Evolutionary conservation across 2,797 vertebrate genomes (phyloP), one percentile per base, ranked within the genome.

Genomic region (Rhinichthys osculus): DNA sequence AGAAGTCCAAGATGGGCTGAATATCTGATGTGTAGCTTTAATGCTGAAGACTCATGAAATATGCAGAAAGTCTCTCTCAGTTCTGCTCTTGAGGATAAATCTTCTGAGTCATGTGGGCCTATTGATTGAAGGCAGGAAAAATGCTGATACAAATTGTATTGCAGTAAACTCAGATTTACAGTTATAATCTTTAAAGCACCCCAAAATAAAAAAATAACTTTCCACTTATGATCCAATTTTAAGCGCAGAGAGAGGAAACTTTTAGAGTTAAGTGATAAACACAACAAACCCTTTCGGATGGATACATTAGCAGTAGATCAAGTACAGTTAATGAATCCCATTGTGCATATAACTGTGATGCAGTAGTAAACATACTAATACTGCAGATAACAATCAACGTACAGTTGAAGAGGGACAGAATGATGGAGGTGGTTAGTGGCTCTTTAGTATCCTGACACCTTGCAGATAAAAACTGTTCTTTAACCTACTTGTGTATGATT

Each of bases 31-130:
- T 79, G 85, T 67, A 54, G 86, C 66, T 84, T 74, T 87, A 83
- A 82, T 88, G 86, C 80, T 38, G 81, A 54, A 83, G 69, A 71
- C 81, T 87, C 77, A 90, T 90, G 42, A 90, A 88, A 88, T 86
- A 90, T 90, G 89, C 78, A 88, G 77, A 59, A 81, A 81, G 84
- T 81, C 71, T 69, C 69, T 82, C 83, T 86, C 62, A 40, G 85
- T 54, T 57, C 14, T 67, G 80, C 59, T 40, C 62, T 76, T 74
- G 66, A 62, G 74, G 66, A 88, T 88, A 74, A 54, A 27, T 64
- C 83, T 82, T 83, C 81, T 35, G 74, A 72, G 74, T 86, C 70
- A 84, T 59, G 19, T 79, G 72, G 57, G 38, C 21, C 59, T 88
- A 90, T 86, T 85, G 89, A 88, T 90, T 67, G 69, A 62, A 62